phyloP scores from a whole-genome alignment of 2,797 vertebrate species.

The Fringilla coelebs region DNA sequence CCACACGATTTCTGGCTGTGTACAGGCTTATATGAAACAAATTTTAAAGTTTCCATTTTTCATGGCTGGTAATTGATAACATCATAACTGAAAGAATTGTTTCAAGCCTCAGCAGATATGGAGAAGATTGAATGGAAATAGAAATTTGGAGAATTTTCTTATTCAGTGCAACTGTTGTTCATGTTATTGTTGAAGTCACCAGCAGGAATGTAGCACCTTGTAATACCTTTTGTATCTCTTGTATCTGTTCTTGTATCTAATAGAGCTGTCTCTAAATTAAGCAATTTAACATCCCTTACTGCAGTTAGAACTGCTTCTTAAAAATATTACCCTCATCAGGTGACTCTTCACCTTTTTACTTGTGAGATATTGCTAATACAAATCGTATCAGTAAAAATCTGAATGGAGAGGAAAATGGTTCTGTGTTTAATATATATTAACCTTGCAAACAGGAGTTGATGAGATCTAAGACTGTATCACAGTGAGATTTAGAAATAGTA shows the following conservation, averaged over 20 bases:
- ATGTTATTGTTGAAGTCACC: neutral
- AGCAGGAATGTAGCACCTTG: neutral
- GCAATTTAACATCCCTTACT: constrained; percentile 1
- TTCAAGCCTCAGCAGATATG: neutral
- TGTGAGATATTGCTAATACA: neutral
- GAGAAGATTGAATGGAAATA: neutral
- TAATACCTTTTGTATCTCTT: neutral
- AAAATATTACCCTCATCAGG: neutral
- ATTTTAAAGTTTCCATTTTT: neutral
- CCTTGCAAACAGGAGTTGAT: neutral
- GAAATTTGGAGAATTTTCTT: neutral
- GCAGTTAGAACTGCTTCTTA: neutral
- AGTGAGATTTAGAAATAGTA: neutral
- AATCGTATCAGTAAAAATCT: neutral
- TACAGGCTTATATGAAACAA: neutral
- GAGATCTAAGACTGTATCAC: neutral
- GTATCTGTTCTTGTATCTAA: neutral
- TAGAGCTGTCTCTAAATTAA: neutral
- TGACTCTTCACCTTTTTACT: neutral
- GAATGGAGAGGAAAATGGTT: neutral
- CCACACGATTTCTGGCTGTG: neutral
- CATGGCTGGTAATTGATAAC: neutral
- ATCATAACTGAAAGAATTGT: neutral
- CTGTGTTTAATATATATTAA: neutral
- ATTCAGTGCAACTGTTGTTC: neutral